Evolutionary conservation across 2,797 vertebrate species (phyloP), one percentile per base, ranked within the genome.

Genomic region (Myoxocephalus aenaeus): DNA sequence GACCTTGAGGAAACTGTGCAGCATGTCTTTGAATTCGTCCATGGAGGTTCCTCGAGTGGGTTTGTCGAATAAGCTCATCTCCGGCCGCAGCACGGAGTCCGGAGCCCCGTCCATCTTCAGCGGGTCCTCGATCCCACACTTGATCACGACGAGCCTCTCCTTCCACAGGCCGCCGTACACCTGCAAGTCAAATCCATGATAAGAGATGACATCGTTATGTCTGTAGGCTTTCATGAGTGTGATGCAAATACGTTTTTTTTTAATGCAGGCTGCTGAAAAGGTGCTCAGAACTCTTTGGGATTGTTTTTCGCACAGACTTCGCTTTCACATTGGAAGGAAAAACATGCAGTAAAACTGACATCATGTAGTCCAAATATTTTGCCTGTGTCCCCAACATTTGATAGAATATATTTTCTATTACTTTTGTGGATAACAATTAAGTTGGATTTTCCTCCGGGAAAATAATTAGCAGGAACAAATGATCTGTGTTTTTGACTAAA

Each of bases 21-120:
- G 95, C 98, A 99, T 99, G 75, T 98, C 97, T 85, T 95, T 96
- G 89, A 99, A 99, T 89, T 99, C 98, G 0, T 98, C 96, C 95
- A 99, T 97, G 0, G 98, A 99, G 0, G 98, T 99, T 54, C 98
- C 98, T 3, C 98, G 94, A 0, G 96, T 97, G 0, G 98, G 98
- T 84, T 99, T 98, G 92, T 98, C 96, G 1, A 97, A 99, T 62
- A 98, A 95, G 58, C 93, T 96, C 81, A 95, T 93, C 40, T 97
- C 96, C 70, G 94, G 96, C 61, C 91, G 88, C 48, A 96, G 92
- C 2, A 81, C 78, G 0, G 87, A 77, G 4, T 96, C 96, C 0
- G 94, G 94, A 81, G 73, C 90, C 4, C 92, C 93, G 15, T 96
- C 95, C 0, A 76, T 79, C 80, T 90, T 93, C 25, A 92, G 77